Evolutionary conservation across 2,797 vertebrate species (phyloP).

Genomic region (Hippoglossus hippoglossus): DNA sequence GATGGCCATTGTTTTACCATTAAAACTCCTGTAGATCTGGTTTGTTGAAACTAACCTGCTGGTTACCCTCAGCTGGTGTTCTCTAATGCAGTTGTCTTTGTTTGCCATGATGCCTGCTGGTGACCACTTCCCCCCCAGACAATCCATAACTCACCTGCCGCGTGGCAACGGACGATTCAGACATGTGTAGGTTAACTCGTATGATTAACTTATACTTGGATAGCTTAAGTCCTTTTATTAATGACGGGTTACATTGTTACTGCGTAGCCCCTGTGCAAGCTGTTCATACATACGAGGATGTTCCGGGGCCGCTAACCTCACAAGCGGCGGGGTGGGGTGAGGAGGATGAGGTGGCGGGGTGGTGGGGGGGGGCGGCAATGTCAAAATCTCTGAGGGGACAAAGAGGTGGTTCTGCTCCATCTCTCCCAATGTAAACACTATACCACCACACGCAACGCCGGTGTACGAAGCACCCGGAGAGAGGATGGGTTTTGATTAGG

Average conservation of each 20-base stretch:
- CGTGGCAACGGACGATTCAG: background rate
- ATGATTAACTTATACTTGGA: conserved; percentile 20
- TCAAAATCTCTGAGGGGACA: conserved; percentile 65
- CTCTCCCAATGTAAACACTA: conserved; percentile 64
- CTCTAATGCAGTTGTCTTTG: background rate
- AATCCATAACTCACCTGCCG: too few relatives aligned
- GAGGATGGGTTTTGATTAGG: conserved; percentile 64
- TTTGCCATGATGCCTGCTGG: background rate
- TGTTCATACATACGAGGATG: conserved; percentile 40
- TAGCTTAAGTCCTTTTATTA: conserved; percentile 3
- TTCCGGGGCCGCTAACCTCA: conserved; percentile 51
- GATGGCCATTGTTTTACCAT: background rate
- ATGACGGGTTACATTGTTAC: conserved; percentile 28
- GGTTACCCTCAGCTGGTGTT: background rate
- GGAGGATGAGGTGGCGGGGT: background rate
- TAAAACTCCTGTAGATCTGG: background rate
- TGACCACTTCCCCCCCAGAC: too few relatives aligned
- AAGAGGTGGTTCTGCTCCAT: conserved; percentile 69
- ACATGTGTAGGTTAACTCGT: background rate
- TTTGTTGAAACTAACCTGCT: background rate
- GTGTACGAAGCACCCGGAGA: conserved; percentile 30
- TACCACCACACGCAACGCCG: conserved; percentile 43
- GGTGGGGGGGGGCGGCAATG: conserved; percentile 10
- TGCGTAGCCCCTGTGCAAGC: conserved; percentile 15
- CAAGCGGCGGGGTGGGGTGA: conserved; percentile 16